These are phyloP conservation scores for Diarsia dahlii DNA, from an alignment of 2,888 invertebrate species.

Conservation along the genomic window DNA sequence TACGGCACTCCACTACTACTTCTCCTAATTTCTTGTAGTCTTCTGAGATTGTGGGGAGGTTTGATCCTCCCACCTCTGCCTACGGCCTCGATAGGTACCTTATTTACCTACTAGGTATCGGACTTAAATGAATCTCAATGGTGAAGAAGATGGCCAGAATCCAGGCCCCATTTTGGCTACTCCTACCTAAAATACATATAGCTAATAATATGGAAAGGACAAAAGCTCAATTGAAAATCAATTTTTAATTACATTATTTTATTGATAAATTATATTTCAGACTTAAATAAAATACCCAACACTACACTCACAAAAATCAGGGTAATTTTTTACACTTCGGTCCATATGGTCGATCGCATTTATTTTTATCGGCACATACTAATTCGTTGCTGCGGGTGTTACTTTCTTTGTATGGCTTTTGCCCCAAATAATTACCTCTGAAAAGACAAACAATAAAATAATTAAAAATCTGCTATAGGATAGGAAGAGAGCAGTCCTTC, in stretches of 20 bases:
- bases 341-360: constrained; percentile 75
- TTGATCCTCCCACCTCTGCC: neutral
- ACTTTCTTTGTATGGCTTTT: constrained; percentile 73
- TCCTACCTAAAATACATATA: neutral
- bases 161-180: neutral
- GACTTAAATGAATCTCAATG: neutral
- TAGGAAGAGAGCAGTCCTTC: neutral
- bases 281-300: constrained; percentile 1
- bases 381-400: constrained; percentile 64
- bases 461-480: neutral
- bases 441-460: constrained; percentile 50
- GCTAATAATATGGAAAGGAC: neutral
- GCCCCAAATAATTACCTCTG: constrained; percentile 79
- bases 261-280: constrained; percentile 10
- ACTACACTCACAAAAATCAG: neutral
- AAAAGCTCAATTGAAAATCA: neutral
- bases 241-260: constrained; percentile 5
- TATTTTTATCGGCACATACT: constrained; percentile 67
- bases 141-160: neutral
- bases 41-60: neutral
- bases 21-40: neutral
- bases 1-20: too few species aligned
- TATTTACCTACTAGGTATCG: neutral
- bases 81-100: neutral
- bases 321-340: constrained; percentile 63